Conservation (phyloP, 2,888 invertebrate genomes). For the Dorcus parallelipipedus region DNA sequence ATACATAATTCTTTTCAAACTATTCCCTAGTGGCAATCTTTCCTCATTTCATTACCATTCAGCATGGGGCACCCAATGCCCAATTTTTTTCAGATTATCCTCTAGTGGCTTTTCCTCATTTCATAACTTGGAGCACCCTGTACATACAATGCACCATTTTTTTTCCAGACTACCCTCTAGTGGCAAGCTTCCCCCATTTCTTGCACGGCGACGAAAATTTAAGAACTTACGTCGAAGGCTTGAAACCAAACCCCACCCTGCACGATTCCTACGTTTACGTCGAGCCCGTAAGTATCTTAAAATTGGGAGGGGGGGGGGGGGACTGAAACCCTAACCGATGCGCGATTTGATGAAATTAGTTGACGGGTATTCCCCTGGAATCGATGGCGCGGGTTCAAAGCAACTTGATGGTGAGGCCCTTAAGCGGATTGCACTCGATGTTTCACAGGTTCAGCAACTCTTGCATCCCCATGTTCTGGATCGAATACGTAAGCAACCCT, state of each 20-base stretch:
- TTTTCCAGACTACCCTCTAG: constrained; percentile 60
- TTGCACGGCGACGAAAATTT: constrained; percentile 55
- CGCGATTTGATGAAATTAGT: constrained; percentile 39
- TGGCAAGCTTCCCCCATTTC: constrained; percentile 73
- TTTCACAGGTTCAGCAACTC: constrained; percentile 58
- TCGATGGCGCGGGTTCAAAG: constrained; percentile 65
- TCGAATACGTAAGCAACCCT: constrained; percentile 62
- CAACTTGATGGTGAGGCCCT: constrained; percentile 60
- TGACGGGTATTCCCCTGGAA: constrained; percentile 62
- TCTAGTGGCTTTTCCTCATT: too few relatives aligned
- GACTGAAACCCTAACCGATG: not conserved
- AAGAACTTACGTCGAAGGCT: constrained; percentile 59
- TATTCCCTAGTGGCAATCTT: too few relatives aligned
- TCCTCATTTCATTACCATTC: too few relatives aligned
- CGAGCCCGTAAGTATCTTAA: constrained; percentile 60
- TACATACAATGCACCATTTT: too few relatives aligned
- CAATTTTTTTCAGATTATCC: too few relatives aligned
- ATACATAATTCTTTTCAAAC: too few relatives aligned
- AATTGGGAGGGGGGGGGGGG: not conserved
- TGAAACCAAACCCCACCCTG: constrained; percentile 58
- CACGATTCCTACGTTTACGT: constrained; percentile 67
- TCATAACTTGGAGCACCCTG: too few relatives aligned
- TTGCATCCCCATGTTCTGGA: constrained; percentile 68
- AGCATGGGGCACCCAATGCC: too few relatives aligned
- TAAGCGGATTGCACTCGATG: constrained; percentile 52